A percentile compares a stretch with the other conserved stretches of the same genome.
Conservation (phyloP, 2,888 invertebrate species). For the Anticlea derivata region DNA sequence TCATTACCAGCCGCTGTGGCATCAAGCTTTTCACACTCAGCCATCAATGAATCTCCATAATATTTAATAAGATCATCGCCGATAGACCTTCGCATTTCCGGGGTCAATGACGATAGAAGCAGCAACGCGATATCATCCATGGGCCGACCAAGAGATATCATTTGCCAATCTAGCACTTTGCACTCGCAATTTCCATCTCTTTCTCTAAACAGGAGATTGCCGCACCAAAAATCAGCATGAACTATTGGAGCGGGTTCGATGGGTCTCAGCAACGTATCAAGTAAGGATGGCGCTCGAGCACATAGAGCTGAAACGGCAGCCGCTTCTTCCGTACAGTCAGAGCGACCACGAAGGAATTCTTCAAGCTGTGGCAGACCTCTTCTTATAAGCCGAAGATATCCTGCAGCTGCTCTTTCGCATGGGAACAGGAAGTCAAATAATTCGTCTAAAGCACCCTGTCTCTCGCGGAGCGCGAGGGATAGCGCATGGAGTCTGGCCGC, state of each 20-base stretch:
- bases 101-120: conserved; percentile 88
- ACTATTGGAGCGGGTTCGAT: conserved; percentile 90
- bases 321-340: conserved; percentile 85
- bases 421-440: conserved; percentile 88
- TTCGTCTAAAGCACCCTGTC: conserved; percentile 75
- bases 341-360: conserved; percentile 86
- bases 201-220: conserved; percentile 88
- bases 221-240: conserved; percentile 94
- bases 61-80: conserved; percentile 86
- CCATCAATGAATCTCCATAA: conserved; percentile 87
- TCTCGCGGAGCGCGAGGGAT: conserved; percentile 83
- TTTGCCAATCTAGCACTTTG: conserved; percentile 92
- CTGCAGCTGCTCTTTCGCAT: conserved; percentile 90
- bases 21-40: conserved; percentile 84
- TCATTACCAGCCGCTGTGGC: conserved; percentile 83
- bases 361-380: conserved; percentile 90
- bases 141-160: conserved; percentile 90
- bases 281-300: conserved; percentile 88
- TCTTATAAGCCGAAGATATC: conserved; percentile 90
- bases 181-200: conserved; percentile 82
- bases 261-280: conserved; percentile 88
- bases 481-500: conserved; percentile 90
- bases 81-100: conserved; percentile 86
- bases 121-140: conserved; percentile 91
- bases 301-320: conserved; percentile 86